phyloP scores from a whole-genome alignment of 2,113 vertebrate genomes.

The Grammomys surdaster region DNA sequence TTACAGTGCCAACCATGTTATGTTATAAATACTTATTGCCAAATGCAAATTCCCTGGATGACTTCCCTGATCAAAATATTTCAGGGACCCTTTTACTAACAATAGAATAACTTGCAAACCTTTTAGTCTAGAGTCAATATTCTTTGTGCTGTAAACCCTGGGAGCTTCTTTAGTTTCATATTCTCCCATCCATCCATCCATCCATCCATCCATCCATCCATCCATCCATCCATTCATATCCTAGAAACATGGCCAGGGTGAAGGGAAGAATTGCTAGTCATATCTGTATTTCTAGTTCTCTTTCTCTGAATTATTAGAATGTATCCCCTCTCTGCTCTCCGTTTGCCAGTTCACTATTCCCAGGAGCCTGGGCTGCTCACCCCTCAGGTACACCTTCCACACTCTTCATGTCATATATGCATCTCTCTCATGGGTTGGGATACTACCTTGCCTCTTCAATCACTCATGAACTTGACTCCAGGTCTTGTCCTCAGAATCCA shows the following conservation, averaged over 20 bases:
- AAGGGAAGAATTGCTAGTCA: not conserved
- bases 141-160: not conserved
- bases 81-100: not conserved
- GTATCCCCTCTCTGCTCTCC: not conserved
- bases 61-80: not conserved
- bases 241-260: not conserved
- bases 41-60: not conserved
- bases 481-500: not conserved
- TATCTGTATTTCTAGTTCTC: not conserved
- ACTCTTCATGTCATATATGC: rapidly evolving
- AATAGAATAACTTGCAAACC: not conserved
- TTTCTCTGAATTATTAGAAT: not conserved
- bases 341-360: not conserved
- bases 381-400: too few relatives aligned
- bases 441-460: not conserved
- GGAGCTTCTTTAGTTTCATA: not conserved
- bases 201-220: not conserved
- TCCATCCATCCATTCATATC: not conserved
- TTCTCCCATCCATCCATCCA: not conserved
- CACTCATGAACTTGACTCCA: not conserved
- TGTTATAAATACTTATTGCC: not conserved
- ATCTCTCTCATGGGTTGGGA: rapidly evolving
- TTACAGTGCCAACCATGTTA: not conserved
- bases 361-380: not conserved
- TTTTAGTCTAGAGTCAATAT: not conserved